Base-by-base conservation (phyloP, 2,888 invertebrate genomes). In the Cerastoderma edule region DNA sequence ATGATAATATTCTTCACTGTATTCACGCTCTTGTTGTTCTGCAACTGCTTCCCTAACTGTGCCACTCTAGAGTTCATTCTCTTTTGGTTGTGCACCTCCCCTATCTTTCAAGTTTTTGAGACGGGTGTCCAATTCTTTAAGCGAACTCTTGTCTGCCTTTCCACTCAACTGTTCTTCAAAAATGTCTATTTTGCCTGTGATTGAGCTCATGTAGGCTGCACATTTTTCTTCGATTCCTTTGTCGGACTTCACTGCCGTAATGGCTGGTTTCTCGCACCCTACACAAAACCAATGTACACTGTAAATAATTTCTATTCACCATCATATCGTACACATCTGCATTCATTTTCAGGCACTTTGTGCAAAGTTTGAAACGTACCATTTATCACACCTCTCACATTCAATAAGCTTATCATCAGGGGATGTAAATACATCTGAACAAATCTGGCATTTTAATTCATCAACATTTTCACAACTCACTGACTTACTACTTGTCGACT, bases 371-470 rank as follows among this genome's bases (percentile, higher is more conserved):
- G n/a, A n/a, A n/a, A n/a, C n/a, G n/a, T n/a, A n/a, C 63, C 63
- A 63, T 32, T 63, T 63, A 5, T 63, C 63, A 39, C 63, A 63
- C 16, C 63, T 19, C 44, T 63, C 63, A n/a, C 63, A 63, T 32
- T 63, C 63, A n/a, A 63, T 10, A 22, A 63, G 35, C 28, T 63
- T 63, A 63, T 63, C 63, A 27, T 5, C 56, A 19, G 24, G 27
- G 28, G 5, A 24, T 30, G 19, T 19, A 24, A 56, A 56, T 24
- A 56, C 56, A 19, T 24, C 24, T 56, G 4, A 19, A 28, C 56
- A 56, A 24, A 27, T 56, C 16, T 5, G 6, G 30, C 56, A 56
- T 13, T 10, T n/a, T 16, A 53, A 8, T 56, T 24, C 56, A 56
- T 56, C 27, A 56, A 56, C 28, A n/a, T n/a, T n/a, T 24, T 56